Base-by-base conservation (phyloP, 2,888 invertebrate genomes). In the Neoitamus cyanurus region DNA sequence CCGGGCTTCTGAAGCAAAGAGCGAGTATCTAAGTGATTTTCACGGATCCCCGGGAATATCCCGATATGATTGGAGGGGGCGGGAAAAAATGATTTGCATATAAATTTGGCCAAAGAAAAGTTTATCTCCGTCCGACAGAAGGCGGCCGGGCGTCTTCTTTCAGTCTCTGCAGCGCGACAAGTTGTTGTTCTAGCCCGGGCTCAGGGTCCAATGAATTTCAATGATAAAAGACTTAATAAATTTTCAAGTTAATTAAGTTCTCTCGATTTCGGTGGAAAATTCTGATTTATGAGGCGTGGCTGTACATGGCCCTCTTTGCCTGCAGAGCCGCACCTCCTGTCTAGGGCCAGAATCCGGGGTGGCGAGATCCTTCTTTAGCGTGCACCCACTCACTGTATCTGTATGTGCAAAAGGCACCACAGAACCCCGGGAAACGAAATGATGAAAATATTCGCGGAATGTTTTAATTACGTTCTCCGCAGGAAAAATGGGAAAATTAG, bases 191-290 rank as follows among this genome's bases (percentile, higher is more conserved):
- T 73, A 83, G 48, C 48, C 73, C 20, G 25, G 20, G 82, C 82
- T 69, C 82, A 82, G 69, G 82, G 73, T 36, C 58, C 73, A 87
- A 88, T 88, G 88, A 88, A 88, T 88, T 88, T 88, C 86, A 87
- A 87, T 87, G 88, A 88, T 88, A 88, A 88, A 88, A 86, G 89
- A 89, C 89, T 90, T 89, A 87, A 88, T 89, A 88, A 89, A 90
- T 89, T 89, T 89, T 88, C 88, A 89, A 90, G 88, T 89, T 90
- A 90, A 90, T 90, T 90, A 90, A 88, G 88, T 88, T 89, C 86
- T 86, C 84, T 84, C 84, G 84, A 84, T 58, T 84, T 68, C 68
- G 48, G 20, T 83, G 25, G 84, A 69, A 84, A 84, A 84, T 48
- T 84, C 84, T 84, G 84, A 84, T 84, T 84, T 84, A 84, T 84